Percentiles rank a stretch among this genome's conserved stretches.
Conservation (phyloP, 2,113 vertebrate genomes). For the Catharus minimus region DNA sequence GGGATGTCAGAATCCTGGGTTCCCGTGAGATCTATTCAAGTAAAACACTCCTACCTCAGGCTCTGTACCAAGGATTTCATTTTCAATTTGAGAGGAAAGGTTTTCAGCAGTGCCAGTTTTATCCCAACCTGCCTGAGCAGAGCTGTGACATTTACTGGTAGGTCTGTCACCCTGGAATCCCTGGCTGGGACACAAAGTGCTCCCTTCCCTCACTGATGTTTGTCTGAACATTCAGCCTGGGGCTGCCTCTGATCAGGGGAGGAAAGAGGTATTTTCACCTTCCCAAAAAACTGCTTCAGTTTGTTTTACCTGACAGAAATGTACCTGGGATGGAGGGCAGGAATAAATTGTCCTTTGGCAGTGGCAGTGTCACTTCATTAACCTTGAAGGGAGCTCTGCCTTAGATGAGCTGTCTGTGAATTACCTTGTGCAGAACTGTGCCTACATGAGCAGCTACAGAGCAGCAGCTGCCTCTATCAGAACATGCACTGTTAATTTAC, state of each 20-base stretch:
- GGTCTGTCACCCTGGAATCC: neutral
- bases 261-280: neutral
- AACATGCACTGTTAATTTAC: neutral
- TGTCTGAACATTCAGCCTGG: neutral
- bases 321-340: fast-evolving
- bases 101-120: neutral
- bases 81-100: neutral
- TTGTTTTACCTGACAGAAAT: neutral
- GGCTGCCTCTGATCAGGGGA: neutral
- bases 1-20: neutral
- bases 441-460: fast-evolving
- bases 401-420: neutral
- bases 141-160: neutral
- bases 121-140: neutral
- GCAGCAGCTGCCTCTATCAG: neutral
- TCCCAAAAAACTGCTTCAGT: no score
- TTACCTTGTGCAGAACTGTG: neutral
- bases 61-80: neutral
- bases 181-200: neutral
- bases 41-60: neutral
- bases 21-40: neutral
- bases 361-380: neutral
- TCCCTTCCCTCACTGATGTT: neutral
- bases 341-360: neutral
- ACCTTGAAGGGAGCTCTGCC: neutral